A percentile compares a stretch with the other conserved stretches of the same genome.
Evolutionary conservation across 2,113 vertebrate genomes (phyloP).

Genomic region (Pangasianodon hypophthalmus): DNA sequence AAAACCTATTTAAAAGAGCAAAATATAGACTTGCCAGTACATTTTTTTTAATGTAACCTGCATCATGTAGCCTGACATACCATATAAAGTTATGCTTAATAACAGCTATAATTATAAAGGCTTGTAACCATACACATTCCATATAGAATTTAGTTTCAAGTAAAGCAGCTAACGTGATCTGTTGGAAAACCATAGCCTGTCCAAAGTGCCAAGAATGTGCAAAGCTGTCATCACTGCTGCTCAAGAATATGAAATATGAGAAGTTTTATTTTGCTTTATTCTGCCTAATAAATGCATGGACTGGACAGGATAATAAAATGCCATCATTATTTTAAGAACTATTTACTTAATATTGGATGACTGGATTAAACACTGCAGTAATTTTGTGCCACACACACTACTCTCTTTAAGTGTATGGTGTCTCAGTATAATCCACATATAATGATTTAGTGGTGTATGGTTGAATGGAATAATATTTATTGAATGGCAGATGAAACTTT

Average conservation of each 20-base stretch:
- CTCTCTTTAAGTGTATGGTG: neutral
- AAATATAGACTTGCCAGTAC: neutral
- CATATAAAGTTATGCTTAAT: neutral
- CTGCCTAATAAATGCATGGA: neutral
- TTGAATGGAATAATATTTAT: conserved; percentile 1
- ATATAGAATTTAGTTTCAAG: neutral
- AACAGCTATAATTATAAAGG: neutral
- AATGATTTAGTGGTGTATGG: neutral
- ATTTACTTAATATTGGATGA: neutral
- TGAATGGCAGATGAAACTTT: conserved; percentile 14
- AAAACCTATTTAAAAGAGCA: neutral
- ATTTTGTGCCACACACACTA: neutral
- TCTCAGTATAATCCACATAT: neutral
- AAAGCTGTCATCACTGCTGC: neutral
- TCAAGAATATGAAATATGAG: conserved; percentile 10
- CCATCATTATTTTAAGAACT: neutral
- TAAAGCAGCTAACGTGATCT: neutral
- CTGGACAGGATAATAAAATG: neutral
- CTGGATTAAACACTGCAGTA: neutral
- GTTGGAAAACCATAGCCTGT: neutral
- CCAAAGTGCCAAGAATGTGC: neutral
- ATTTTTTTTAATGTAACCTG: neutral
- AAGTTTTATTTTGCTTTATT: neutral
- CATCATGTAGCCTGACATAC: neutral
- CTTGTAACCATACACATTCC: neutral